Evolutionary conservation across 2,888 invertebrate genomes (phyloP), one percentile per base, ranked within the genome.

Genomic region (Desoria tigrina): DNA sequence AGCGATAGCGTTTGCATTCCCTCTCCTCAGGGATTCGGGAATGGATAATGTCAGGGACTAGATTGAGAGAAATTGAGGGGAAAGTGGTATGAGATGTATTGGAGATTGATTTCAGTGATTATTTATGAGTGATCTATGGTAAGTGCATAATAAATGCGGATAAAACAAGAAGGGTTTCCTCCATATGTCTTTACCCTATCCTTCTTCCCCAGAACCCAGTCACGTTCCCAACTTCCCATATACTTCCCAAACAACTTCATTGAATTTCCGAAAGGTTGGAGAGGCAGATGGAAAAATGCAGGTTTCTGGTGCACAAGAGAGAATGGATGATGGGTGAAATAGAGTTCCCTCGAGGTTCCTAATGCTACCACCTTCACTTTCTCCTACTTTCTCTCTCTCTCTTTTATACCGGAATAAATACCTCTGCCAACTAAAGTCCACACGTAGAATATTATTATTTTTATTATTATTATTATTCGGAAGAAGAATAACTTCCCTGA

Each of bases 21-120:
- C 21, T 9, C 45, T 45, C 45, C 51, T 26, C 14, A 2, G 51
- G 51, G 26, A 26, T 7, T 51, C n/a, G 51, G 26, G 21, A 51
- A 51, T 51, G 51, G 51, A 26, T 51, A 51, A 51, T 51, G 51
- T 51, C 24, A 51, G 26, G 51, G 6, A 51, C 4, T 51, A 26
- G 51, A 51, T 51, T 51, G 24, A 51, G 26, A 51, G 26, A 21
- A 51, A 51, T 26, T 7, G 14, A 23, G 3, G 54, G 4, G 32
- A 32, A 51, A 60, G 39, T 21, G 23, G 42, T 18, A 49, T 26
- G 59, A 59, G 32, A 65, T 68, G 68, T 57, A 68, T 61, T 58
- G 64, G 61, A 65, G 68, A 68, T 68, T 68, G 68, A 68, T 68
- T 65, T 32, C 61, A 65, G 54, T 62, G 68, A 68, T 68, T 68